These are phyloP conservation scores for Drosophila putrida DNA, from an alignment of 2,888 invertebrate species.

Conservation along the genomic window DNA sequence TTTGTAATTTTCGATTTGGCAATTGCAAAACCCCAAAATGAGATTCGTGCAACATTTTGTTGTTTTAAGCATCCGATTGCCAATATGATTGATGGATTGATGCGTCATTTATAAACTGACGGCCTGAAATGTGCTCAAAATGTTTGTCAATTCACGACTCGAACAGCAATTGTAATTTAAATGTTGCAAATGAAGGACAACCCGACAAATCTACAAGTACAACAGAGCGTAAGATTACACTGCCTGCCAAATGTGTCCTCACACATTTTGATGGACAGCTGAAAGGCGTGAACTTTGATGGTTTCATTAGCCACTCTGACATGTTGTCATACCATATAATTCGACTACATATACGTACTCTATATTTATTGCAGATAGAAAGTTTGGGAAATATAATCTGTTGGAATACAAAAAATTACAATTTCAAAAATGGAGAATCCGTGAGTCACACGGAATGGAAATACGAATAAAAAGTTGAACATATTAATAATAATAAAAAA, in stretches of 20 bases:
- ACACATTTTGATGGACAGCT: constrained; percentile 8
- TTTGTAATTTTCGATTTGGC: constrained; percentile 45
- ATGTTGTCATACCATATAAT: background rate
- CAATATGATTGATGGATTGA: constrained; percentile 59
- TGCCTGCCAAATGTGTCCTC: constrained; percentile 4
- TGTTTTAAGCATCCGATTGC: constrained; percentile 34
- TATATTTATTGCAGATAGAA: background rate
- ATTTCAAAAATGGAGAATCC: no score
- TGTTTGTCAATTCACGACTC: constrained; percentile 55
- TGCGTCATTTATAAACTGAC: constrained; percentile 56
- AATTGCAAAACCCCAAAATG: constrained; percentile 34
- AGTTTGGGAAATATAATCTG: background rate
- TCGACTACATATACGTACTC: background rate
- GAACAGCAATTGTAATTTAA: constrained; percentile 55
- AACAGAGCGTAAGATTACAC: constrained; percentile 19
- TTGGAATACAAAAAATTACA: no score
- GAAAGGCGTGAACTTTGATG: background rate
- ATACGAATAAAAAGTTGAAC: no score
- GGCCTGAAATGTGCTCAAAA: constrained; percentile 40
- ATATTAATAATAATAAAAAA: no score
- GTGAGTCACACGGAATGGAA: no score
- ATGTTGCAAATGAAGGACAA: constrained; percentile 35
- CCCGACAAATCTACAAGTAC: constrained; percentile 8
- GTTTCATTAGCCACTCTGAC: constrained; percentile 12
- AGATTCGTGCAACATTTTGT: constrained; percentile 33